Conservation (phyloP, 2,888 invertebrate genomes). For the Cistogaster globosa region DNA sequence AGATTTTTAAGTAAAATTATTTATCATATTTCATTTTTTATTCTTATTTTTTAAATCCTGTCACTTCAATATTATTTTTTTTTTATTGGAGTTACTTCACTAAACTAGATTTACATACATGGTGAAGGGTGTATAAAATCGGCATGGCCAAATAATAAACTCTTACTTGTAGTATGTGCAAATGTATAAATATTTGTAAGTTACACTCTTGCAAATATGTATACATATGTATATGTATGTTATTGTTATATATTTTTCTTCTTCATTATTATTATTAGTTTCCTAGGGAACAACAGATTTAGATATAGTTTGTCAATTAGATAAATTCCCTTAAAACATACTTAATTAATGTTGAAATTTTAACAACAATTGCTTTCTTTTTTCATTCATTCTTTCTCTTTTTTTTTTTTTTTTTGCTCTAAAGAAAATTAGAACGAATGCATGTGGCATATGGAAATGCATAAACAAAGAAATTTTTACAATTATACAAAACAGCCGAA, state of each 20-base stretch:
- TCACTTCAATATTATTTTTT: no score
- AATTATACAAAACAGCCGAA: not conserved
- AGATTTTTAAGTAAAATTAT: no score
- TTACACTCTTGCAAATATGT: no score
- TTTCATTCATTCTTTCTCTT: not conserved
- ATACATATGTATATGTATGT: not conserved
- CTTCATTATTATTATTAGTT: conserved; percentile 21
- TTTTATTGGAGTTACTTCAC: no score
- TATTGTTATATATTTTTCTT: not conserved
- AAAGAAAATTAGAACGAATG: conserved; percentile 43
- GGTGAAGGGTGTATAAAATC: no score
- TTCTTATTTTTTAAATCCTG: no score
- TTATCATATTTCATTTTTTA: no score
- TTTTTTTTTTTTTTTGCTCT: not conserved
- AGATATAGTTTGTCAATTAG: conserved; percentile 69
- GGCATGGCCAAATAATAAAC: no score
- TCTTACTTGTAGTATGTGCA: no score
- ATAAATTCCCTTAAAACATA: conserved; percentile 71
- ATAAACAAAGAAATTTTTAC: conserved; percentile 5
- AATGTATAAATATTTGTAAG: no score
- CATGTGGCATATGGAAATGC: not conserved
- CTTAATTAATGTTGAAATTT: conserved; percentile 70
- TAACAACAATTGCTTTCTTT: conserved; percentile 45
- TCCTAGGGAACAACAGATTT: conserved; percentile 34
- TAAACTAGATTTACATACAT: no score